phyloP scores from a whole-genome alignment of 2,797 vertebrate genomes.

The Aphelocoma californica region DNA sequence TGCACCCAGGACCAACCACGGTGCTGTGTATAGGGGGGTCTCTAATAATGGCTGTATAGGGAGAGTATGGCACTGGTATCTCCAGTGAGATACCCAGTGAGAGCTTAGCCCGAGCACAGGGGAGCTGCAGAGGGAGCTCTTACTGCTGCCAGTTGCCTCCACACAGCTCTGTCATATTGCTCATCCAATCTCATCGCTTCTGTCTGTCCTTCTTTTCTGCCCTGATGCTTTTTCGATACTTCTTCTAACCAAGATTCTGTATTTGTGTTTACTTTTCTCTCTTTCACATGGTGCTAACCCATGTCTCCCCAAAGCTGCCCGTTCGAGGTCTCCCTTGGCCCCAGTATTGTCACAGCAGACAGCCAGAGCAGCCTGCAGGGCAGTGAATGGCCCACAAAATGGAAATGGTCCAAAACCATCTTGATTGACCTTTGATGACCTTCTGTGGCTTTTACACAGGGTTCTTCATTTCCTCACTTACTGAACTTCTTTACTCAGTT shows the following conservation, averaged over 20 bases:
- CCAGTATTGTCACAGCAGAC: neutral
- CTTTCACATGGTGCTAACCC: neutral
- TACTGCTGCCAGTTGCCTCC: neutral
- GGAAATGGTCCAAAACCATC: neutral
- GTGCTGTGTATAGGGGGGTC: neutral
- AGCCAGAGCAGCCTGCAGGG: neutral
- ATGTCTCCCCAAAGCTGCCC: neutral
- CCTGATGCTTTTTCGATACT: neutral
- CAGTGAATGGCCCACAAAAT: neutral
- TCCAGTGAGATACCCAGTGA: neutral
- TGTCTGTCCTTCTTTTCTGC: neutral
- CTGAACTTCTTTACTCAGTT: neutral
- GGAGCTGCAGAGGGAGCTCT: neutral
- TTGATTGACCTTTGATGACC: neutral
- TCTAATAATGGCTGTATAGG: fast-evolving
- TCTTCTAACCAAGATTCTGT: neutral
- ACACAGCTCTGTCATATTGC: neutral
- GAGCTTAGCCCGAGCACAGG: neutral
- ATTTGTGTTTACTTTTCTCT: neutral
- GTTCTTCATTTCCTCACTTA: neutral
- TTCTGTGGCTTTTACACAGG: neutral
- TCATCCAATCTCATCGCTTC: neutral
- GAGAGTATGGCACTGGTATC: neutral
- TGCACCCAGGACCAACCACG: neutral
- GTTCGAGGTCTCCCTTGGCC: neutral